phyloP scores from a whole-genome alignment of 2,113 vertebrate genomes.

The Mixornis gularis region DNA sequence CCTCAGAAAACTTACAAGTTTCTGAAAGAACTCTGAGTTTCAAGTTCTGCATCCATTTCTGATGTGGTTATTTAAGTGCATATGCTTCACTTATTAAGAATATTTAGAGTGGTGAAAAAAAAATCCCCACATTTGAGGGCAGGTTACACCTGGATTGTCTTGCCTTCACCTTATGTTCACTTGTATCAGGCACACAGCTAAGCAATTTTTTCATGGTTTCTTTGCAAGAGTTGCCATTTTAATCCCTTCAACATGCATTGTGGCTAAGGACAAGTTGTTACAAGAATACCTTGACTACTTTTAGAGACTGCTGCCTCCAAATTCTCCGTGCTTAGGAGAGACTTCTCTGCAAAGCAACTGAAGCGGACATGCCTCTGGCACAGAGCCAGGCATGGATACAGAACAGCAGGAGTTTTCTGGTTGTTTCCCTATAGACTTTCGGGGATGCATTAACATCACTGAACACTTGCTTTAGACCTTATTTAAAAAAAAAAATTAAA shows the following conservation, averaged over 20 bases:
- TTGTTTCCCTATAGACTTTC: neutral
- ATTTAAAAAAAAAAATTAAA: neutral
- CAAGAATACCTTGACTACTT: neutral
- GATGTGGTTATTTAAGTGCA: neutral
- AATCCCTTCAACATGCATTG: neutral
- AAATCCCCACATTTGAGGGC: neutral
- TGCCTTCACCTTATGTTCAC: neutral
- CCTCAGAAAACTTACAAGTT: neutral
- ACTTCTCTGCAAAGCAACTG: neutral
- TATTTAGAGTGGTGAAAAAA: neutral
- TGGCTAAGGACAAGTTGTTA: neutral
- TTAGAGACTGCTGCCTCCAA: neutral
- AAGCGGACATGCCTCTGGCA: neutral
- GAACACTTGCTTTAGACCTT: neutral
- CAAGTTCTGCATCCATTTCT: neutral
- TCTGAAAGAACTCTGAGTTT: neutral
- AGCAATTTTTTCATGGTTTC: neutral
- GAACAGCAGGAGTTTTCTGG: neutral
- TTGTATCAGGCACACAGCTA: neutral
- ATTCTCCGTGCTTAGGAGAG: neutral
- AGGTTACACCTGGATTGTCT: neutral
- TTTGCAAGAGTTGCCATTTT: neutral
- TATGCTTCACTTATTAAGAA: neutral
- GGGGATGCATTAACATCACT: neutral
- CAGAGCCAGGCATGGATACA: neutral